phyloP scores from a whole-genome alignment of 1,140 invertebrate genomes.

The Aphelenchoides avenae region DNA sequence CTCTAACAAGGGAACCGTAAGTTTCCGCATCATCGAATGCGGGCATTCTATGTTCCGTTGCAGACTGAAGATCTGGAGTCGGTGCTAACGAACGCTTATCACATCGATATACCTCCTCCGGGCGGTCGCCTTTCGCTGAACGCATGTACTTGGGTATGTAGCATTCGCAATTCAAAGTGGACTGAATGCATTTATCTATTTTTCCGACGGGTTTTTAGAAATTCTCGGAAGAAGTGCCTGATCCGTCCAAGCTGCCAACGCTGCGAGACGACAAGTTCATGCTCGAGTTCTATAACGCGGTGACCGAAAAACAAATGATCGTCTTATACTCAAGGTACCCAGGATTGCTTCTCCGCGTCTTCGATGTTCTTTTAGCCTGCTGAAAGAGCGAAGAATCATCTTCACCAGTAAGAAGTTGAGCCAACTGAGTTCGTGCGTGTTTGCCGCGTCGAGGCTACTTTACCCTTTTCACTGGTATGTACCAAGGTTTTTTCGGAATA shows the following conservation, averaged over 20 bases:
- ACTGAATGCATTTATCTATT: neutral
- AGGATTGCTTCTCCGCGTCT: neutral
- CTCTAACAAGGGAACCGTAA: no score
- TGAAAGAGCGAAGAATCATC: conserved; percentile 51
- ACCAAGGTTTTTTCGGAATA: conserved; percentile 23
- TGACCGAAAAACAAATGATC: conserved; percentile 49
- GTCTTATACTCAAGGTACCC: neutral
- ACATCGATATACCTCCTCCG: conserved; percentile 47
- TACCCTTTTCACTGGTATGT: conserved; percentile 53
- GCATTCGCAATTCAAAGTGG: conserved; percentile 8
- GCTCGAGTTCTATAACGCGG: conserved; percentile 53
- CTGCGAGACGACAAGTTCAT: conserved; percentile 48
- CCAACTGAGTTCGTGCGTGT: conserved; percentile 49
- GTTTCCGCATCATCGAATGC: no score
- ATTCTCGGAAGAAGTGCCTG: conserved; percentile 24
- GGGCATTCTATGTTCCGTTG: no score
- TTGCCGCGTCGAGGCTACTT: conserved; percentile 42
- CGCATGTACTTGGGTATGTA: conserved; percentile 18
- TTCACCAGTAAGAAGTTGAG: conserved; percentile 48
- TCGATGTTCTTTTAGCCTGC: conserved; percentile 38
- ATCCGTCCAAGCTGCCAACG: conserved; percentile 35
- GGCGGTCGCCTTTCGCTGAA: conserved; percentile 33
- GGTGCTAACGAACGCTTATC: conserved; percentile 47
- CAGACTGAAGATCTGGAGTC: conserved; percentile 43
- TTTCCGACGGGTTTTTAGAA: conserved; percentile 20